Percentiles rank a stretch among this genome's conserved stretches.
Evolutionary conservation across 1,140 invertebrate genomes (phyloP).

Genomic region (Samia ricini): DNA sequence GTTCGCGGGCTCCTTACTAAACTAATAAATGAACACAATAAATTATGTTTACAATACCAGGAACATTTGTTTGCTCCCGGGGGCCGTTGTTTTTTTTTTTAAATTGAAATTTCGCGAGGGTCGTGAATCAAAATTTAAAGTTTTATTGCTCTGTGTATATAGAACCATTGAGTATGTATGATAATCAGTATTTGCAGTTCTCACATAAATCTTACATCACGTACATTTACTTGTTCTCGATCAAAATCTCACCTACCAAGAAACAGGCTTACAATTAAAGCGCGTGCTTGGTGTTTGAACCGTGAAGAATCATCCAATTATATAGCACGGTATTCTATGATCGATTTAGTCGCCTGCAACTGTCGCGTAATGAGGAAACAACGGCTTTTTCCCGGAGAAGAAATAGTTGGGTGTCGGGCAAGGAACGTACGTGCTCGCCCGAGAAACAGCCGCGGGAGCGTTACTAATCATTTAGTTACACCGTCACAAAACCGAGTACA

Average conservation of each 20-base stretch:
- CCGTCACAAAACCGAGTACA: constrained; percentile 58
- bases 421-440: constrained; percentile 59
- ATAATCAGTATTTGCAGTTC: background rate
- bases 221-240: background rate
- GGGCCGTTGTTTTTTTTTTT: constrained; percentile 6
- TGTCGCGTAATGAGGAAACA: constrained; percentile 58
- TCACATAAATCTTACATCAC: background rate
- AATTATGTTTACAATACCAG: constrained; percentile 52
- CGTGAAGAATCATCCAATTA: constrained; percentile 64
- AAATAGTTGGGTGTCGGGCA: constrained; percentile 54
- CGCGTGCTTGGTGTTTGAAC: constrained; percentile 4
- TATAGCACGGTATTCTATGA: constrained; percentile 46
- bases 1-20: constrained; percentile 51
- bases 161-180: too few relatives aligned
- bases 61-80: constrained; percentile 33
- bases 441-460: constrained; percentile 44
- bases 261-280: background rate
- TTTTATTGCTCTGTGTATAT: background rate
- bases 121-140: constrained; percentile 11
- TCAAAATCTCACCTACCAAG: background rate
- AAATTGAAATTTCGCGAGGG: constrained; percentile 18
- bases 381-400: constrained; percentile 48
- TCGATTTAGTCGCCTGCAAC: constrained; percentile 47
- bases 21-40: constrained; percentile 65
- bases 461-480: constrained; percentile 69